Conservation (phyloP, 2,797 vertebrate genomes). For the Aphelocoma californica region DNA sequence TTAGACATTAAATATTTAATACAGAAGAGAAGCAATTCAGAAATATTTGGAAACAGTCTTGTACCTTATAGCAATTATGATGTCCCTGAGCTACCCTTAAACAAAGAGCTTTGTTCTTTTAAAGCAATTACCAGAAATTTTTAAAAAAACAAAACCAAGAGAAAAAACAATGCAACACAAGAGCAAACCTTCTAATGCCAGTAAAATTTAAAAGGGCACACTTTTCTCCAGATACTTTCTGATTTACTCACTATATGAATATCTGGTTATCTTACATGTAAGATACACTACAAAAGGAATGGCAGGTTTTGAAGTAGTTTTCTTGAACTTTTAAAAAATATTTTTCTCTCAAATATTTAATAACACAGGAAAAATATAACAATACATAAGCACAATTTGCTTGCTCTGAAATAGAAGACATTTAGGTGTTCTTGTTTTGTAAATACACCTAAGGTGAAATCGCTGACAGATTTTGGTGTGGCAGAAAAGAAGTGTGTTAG, state of each 20-base stretch:
- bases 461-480: not conserved
- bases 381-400: not conserved
- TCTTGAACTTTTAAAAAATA: not conserved
- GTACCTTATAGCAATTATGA: conserved; percentile 78
- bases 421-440: not conserved
- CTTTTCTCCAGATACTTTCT: conserved; percentile 34
- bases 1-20: conserved; percentile 83
- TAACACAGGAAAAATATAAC: not conserved
- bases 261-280: not conserved
- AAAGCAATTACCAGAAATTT: conserved; percentile 83
- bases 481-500: not conserved
- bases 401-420: not conserved
- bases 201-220: conserved; percentile 64
- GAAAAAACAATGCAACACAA: not conserved
- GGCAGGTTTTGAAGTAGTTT: not conserved
- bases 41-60: conserved; percentile 77
- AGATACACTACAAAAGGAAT: not conserved
- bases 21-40: conserved; percentile 78
- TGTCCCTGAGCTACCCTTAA: conserved; percentile 81
- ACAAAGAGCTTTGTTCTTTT: conserved; percentile 83
- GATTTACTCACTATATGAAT: not conserved
- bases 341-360: not conserved
- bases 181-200: conserved; percentile 52
- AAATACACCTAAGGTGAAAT: not conserved
- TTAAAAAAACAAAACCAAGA: conserved; percentile 51